Base-by-base conservation (phyloP, 2,797 vertebrate species). In the Mormyrus proboscirostris region DNA sequence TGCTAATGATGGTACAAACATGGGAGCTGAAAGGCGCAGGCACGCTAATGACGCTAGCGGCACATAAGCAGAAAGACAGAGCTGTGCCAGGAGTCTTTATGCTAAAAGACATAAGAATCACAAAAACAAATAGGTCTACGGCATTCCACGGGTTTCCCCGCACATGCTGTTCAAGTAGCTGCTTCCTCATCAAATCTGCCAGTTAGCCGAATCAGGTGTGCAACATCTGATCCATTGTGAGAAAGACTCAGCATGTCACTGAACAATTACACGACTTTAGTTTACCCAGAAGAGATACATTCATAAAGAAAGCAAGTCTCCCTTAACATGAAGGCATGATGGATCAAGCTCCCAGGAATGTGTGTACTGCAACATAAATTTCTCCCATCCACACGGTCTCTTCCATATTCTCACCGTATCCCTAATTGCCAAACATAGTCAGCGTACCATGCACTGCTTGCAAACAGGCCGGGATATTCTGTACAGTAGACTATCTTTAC, bases 81-180 rank as follows among this genome's bases (percentile, higher is more conserved):
- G 9, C 62, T 12, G 62, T 29, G 62, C 62, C 62, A 12, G 25
- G 62, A 65, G 62, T 29, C 62, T 29, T 73, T 41, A 73, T 73
- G 69, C 29, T 7, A 19, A 16, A 73, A 73, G 29, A 73, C 4
- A 73, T 73, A 25, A 83, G 38, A 76, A 91, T 89, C 91, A 91
- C 89, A 90, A 89, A 86, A 55, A 86, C 5, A 86, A 86, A 51
- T 55, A 86, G 22, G 4, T 86, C 22, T 16, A 19, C 5, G n/a
- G 14, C 49, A 55, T 55, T 86, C 84, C 84, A 53, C 47, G 7
- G 49, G 22, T 53, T 86, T 33, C 10, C 10, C 47, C 1, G 89
- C 33, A 41, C 5, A 73, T 16, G 6, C 38, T 44, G 2, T 44
- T 3, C 73, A 44, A 79, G 38, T 6, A 41, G 38, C 16, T 41